A percentile compares a stretch with the other conserved stretches of the same genome.
Conservation (phyloP, 2,888 invertebrate genomes). For the Cryptocephalus moraei region DNA sequence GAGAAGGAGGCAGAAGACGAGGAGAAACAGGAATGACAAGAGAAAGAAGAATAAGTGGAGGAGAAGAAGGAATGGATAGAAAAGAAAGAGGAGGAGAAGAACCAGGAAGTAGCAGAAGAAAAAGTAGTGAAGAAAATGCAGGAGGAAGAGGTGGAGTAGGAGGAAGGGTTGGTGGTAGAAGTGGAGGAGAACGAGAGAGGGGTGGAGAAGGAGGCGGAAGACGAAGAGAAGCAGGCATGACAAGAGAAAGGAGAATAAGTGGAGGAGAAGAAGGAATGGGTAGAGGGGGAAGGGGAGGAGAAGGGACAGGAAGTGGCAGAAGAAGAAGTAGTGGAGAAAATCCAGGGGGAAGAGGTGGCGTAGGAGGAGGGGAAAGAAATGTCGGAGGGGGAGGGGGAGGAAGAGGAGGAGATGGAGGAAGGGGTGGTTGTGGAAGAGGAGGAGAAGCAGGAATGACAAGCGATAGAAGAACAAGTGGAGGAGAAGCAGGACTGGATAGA, state of each 20-base stretch:
- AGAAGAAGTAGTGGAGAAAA: neutral
- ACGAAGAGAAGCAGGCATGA: neutral
- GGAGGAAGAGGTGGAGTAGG: neutral
- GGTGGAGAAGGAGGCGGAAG: too few relatives aligned
- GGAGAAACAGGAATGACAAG: neutral
- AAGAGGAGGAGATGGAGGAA: neutral
- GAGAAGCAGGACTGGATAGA: neutral
- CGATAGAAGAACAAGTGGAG: neutral
- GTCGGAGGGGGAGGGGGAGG: neutral
- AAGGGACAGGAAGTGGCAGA: neutral
- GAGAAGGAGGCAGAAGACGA: neutral
- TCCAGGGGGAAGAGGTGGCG: neutral
- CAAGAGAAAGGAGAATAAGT: neutral
- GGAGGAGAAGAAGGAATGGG: constrained; percentile 1
- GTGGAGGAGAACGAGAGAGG: too few relatives aligned
- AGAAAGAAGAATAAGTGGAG: too few relatives aligned
- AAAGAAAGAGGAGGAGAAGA: neutral
- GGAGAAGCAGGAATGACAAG: neutral
- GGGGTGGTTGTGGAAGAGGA: neutral
- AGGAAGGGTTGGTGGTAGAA: neutral
- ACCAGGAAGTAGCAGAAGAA: neutral
- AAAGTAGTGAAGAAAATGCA: too few relatives aligned
- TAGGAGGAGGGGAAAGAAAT: neutral
- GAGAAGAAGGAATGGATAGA: neutral
- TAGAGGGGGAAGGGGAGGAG: constrained; percentile 2